Evolutionary conservation across 1,140 invertebrate genomes (phyloP), one percentile per base, ranked within the genome.

Genomic region (Rhopalosiphum padi): DNA sequence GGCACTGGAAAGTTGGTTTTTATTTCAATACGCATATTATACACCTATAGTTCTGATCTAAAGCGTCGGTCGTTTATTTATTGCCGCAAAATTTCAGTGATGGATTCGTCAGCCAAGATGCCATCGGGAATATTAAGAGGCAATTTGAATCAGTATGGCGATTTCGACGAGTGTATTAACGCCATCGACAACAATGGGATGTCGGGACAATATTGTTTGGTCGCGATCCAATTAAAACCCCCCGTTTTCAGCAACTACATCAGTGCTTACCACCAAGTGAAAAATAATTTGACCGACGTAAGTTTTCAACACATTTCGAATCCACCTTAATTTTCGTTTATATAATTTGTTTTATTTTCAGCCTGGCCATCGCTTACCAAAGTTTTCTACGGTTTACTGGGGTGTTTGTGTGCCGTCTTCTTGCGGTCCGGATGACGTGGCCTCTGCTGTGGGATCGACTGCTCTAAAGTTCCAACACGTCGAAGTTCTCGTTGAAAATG

Each of bases 351-450:
- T 25, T 87, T 87, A 48, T 94, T 94, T 94, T 93, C 93, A 97
- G 97, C 96, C 96, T 48, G 96, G 96, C 22, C 97, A 97, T 94
- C 95, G 96, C 94, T 96, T 97, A 30, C 97, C 97, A 6, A 95
- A 96, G 87, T 97, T 96, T 91, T 96, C 96, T 23, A 96, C 96
- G 0, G 95, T 97, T 25, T 96, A 96, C 93, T 97, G 96, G 96
- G 96, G 96, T 7, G 94, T 97, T 23, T 97, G 97, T 94, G 95
- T 96, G 43, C 97, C 97, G 25, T 95, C 96, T 0, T 95, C 96
- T 9, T 97, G 97, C 94, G 95, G 95, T 15, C 83, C 95, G 8
- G 94, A 95, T 7, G 96, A 97, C 90, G 96, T 97, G 25, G 37
- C 91, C 35, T 86, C 48, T 51, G 91, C 83, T 4, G 37, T 60